These are phyloP conservation scores for Delia radicum DNA, from an alignment of 1,140 invertebrate genomes.

Conservation along the genomic window DNA sequence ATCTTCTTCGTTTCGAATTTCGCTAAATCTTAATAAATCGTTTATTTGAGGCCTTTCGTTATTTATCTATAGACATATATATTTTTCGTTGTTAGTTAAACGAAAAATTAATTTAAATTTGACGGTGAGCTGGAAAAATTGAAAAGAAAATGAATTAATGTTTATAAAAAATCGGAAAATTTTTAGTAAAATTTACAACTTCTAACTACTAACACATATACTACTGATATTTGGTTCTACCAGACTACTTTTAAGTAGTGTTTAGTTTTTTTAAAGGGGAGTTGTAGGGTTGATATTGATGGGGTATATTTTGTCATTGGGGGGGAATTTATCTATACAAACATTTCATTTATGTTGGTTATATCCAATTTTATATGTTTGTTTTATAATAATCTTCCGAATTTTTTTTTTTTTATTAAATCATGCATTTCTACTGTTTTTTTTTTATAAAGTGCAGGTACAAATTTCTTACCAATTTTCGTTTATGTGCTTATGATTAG, in stretches of 20 bases:
- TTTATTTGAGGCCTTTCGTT: not conserved
- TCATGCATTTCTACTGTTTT: not conserved
- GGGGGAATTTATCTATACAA: not conserved
- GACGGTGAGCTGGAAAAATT: not conserved
- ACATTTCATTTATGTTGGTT: not conserved
- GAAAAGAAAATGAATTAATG: not conserved
- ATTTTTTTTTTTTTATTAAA: not conserved
- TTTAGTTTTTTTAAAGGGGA: not conserved
- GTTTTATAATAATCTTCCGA: not conserved
- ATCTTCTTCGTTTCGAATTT: slow-evolving; percentile 12
- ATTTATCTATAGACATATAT: too few species aligned
- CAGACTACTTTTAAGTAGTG: not conserved
- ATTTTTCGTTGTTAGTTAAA: not conserved
- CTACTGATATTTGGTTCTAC: not conserved
- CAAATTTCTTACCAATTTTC: not conserved
- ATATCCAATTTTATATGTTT: not conserved
- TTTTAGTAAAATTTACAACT: not conserved
- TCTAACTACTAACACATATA: not conserved
- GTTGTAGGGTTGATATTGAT: not conserved
- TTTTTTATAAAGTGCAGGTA: not conserved
- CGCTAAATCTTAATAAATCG: not conserved
- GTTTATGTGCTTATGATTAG: not conserved
- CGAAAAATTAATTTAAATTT: not conserved
- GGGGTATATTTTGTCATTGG: not conserved
- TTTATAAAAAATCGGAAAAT: not conserved